phyloP scores from a whole-genome alignment of 2,888 invertebrate species.

The Drosophila macrospina region DNA sequence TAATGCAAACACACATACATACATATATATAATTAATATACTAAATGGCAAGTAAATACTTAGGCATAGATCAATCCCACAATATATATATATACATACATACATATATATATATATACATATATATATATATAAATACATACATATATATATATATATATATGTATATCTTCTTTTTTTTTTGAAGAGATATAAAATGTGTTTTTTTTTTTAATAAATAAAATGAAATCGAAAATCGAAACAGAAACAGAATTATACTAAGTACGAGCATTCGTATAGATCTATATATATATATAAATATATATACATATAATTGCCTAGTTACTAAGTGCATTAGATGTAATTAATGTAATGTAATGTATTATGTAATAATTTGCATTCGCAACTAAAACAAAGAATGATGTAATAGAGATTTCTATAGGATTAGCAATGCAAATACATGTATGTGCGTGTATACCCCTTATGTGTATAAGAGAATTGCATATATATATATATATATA shows the following conservation, averaged over 20 bases:
- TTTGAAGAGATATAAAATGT: slow-evolving; percentile 20
- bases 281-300: background rate
- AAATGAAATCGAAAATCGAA: slow-evolving; percentile 27
- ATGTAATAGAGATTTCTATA: slow-evolving; percentile 41
- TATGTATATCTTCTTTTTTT: slow-evolving; percentile 14
- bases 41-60: slow-evolving; percentile 44
- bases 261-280: background rate
- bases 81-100: slow-evolving; percentile 25
- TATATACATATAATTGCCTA: slow-evolving; percentile 29
- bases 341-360: slow-evolving; percentile 36
- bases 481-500: slow-evolving; percentile 17
- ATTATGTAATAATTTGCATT: slow-evolving; percentile 60
- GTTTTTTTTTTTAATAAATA: slow-evolving; percentile 39
- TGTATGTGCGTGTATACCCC: slow-evolving; percentile 21
- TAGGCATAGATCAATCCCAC: slow-evolving; percentile 45
- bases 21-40: slow-evolving; percentile 26
- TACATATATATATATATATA: slow-evolving; percentile 2
- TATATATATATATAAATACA: slow-evolving; percentile 2
- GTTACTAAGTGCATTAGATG: slow-evolving; percentile 24
- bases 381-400: slow-evolving; percentile 64
- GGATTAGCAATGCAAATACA: slow-evolving; percentile 17
- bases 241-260: slow-evolving; percentile 12
- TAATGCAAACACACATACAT: slow-evolving; percentile 13
- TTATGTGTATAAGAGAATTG: slow-evolving; percentile 30
- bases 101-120: slow-evolving; percentile 9